Evolutionary conservation across 2,113 vertebrate genomes (phyloP).

Genomic region (Pleuronectes platessa): DNA sequence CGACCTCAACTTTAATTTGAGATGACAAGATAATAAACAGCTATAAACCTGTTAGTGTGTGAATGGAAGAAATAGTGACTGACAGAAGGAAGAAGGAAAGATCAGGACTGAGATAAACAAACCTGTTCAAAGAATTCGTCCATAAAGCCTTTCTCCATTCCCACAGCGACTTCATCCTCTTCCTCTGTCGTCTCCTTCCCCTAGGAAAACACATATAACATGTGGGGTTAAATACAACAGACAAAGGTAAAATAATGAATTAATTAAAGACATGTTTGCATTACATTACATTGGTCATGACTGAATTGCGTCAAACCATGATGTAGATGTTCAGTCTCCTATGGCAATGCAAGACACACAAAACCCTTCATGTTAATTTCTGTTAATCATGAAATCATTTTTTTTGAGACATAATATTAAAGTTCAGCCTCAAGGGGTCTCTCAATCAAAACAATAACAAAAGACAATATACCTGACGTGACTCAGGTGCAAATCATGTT

Average conservation of each 20-base stretch:
- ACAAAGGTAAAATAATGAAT: not conserved
- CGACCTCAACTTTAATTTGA: no score
- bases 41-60: not conserved
- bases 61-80: not conserved
- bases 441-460: no score
- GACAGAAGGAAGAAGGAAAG: not conserved
- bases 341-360: no score
- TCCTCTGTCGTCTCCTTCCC: slow-evolving; percentile 88
- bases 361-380: no score
- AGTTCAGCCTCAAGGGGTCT: no score
- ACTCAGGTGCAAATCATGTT: no score
- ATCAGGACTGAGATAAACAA: slow-evolving; percentile 21
- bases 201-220: slow-evolving; percentile 71
- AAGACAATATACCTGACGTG: no score
- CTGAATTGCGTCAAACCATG: not conserved
- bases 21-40: no score
- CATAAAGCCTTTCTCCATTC: slow-evolving; percentile 93
- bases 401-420: no score
- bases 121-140: slow-evolving; percentile 97
- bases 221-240: not conserved
- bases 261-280: not conserved
- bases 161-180: slow-evolving; percentile 90
- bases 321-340: not conserved
- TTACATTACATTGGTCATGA: not conserved
- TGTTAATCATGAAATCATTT: no score